Base-by-base conservation (phyloP, 2,888 invertebrate genomes). In the Diarsia rubi region DNA sequence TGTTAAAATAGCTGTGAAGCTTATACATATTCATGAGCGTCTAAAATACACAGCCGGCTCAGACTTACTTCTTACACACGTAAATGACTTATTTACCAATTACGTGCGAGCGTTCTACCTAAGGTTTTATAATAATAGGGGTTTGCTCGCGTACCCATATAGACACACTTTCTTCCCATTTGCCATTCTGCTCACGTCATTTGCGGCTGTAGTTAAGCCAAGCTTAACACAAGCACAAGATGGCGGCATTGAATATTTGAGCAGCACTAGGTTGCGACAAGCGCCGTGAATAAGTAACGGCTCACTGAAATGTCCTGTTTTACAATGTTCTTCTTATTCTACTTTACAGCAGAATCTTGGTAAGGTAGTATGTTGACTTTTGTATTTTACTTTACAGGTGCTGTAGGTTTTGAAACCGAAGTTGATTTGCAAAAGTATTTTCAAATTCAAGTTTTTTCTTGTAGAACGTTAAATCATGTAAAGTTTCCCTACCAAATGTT, bases 201-300 rank as follows among this genome's bases (percentile, higher is more conserved):
- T 80, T 80, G 84, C 59, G 81, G 73, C 57, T 73, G 69, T 81
- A 81, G 81, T 84, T 81, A 77, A 84, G 75, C 70, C 68, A 67
- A 75, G 81, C 81, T 82, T 82, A 82, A 84, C 81, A 83, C 76
- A 82, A 83, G 82, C 63, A 72, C 76, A 73, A 80, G 82, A 83
- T 63, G 84, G 72, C 52, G 64, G 69, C 76, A 75, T 79, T 86
- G 77, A 84, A 85, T 85, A 86, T 86, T 86, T 79, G 79, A 85
- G 72, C 75, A 74, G 73, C 84, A 79, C 85, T 86, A 73, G 69
- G 75, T 74, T 60, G 79, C 84, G 75, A 81, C 86, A 86, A 84
- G 73, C 63, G 77, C 54, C 21, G 71, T 85, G 86, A 85, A 85
- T 85, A 86, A 85, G 71, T 85, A 84, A 85, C 74, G 71, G 69